Conservation (phyloP, 1,140 invertebrate genomes). For the Trinorchestia longiramus region DNA sequence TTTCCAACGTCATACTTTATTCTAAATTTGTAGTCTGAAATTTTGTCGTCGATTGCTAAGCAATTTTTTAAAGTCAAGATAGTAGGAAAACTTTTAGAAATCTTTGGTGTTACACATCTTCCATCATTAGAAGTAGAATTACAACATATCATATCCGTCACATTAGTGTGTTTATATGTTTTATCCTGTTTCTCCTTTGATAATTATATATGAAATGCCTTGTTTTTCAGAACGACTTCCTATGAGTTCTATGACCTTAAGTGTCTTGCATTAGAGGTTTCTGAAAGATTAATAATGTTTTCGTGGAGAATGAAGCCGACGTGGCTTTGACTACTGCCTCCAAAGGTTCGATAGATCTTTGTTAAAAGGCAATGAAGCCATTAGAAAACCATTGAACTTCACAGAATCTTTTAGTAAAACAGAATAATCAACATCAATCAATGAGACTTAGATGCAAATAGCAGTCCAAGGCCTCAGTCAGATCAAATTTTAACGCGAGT, state of each 20-base stretch:
- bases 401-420: neutral
- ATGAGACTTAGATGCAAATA: neutral
- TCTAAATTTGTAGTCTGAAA: too few relatives aligned
- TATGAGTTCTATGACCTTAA: neutral
- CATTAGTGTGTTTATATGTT: too few relatives aligned
- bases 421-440: neutral
- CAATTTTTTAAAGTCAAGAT: too few relatives aligned
- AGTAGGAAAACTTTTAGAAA: too few relatives aligned
- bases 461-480: neutral
- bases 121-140: too few relatives aligned
- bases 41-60: too few relatives aligned
- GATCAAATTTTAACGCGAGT: neutral
- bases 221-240: neutral
- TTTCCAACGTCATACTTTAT: too few relatives aligned
- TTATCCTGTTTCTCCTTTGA: too few relatives aligned
- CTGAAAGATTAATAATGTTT: neutral
- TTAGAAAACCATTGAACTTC: neutral
- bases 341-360: neutral
- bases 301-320: neutral
- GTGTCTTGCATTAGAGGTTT: neutral
- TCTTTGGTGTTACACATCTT: too few relatives aligned
- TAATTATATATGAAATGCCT: too few relatives aligned
- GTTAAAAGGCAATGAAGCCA: neutral
- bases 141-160: too few relatives aligned
- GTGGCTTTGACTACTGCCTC: neutral